Percentiles rank a stretch among this genome's conserved stretches.
phyloP scores from a whole-genome alignment of 2,888 invertebrate genomes.

The Philaethria dido region DNA sequence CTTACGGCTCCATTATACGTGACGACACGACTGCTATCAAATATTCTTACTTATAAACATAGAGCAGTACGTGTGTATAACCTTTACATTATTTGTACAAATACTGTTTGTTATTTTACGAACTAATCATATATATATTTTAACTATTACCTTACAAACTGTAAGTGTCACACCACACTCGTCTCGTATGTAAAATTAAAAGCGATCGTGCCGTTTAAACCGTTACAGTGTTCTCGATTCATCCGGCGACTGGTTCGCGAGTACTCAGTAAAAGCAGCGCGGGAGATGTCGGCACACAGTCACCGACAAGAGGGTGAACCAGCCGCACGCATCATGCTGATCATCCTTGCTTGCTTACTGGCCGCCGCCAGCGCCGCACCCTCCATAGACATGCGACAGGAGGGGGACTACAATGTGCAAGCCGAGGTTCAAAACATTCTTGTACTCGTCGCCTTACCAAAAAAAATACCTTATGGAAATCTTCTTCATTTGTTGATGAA shows the following conservation, averaged over 20 bases:
- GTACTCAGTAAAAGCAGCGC: slow-evolving; percentile 72
- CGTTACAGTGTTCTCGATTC: slow-evolving; percentile 80
- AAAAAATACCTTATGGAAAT: slow-evolving; percentile 53
- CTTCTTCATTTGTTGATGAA: slow-evolving; percentile 53
- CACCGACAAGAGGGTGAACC: slow-evolving; percentile 55
- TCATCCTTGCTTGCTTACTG: slow-evolving; percentile 58
- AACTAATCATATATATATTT: neutral
- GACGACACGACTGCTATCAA: slow-evolving; percentile 44
- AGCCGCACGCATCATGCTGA: slow-evolving; percentile 68
- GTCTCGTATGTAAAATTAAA: slow-evolving; percentile 50
- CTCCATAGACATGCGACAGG: slow-evolving; percentile 88
- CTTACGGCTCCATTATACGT: slow-evolving; percentile 44
- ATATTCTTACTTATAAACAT: slow-evolving; percentile 3
- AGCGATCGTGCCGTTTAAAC: slow-evolving; percentile 67
- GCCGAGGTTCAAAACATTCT: slow-evolving; percentile 90
- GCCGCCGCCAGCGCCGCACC: slow-evolving; percentile 60
- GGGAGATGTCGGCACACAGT: slow-evolving; percentile 66
- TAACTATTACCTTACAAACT: slow-evolving; percentile 27
- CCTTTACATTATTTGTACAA: neutral
- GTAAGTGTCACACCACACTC: slow-evolving; percentile 44
- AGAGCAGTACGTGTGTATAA: neutral
- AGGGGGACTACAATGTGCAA: slow-evolving; percentile 89
- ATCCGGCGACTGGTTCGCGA: slow-evolving; percentile 72
- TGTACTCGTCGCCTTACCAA: slow-evolving; percentile 85
- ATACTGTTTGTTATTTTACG: neutral